These are phyloP conservation scores for Hesperia comma DNA, from an alignment of 2,888 invertebrate genomes.

Conservation along the genomic window DNA sequence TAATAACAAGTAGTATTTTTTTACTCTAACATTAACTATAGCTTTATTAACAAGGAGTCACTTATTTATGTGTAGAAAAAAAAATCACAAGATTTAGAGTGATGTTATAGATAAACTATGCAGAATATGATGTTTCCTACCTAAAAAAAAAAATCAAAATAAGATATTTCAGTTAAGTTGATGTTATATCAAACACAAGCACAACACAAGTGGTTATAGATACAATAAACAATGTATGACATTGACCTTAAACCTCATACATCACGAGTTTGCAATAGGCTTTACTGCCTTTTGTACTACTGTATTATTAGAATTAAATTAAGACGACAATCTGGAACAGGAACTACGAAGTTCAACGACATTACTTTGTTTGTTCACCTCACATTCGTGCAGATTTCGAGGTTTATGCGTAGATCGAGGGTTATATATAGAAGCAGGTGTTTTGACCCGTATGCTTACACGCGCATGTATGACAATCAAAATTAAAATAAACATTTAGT, in stretches of 20 bases:
- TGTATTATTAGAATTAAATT: constrained; percentile 30
- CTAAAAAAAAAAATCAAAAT: no score
- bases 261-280: constrained; percentile 7
- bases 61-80: no score
- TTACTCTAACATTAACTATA: no score
- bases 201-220: constrained; percentile 3
- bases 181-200: constrained; percentile 21
- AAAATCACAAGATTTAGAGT: no score
- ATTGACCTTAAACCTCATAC: constrained; percentile 30
- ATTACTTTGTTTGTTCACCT: constrained; percentile 63
- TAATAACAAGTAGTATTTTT: no score
- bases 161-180: constrained; percentile 43
- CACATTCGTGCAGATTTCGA: constrained; percentile 51
- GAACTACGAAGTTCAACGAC: constrained; percentile 58
- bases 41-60: no score
- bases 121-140: no score
- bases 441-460: constrained; percentile 49
- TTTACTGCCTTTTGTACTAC: constrained; percentile 12
- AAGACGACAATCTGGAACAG: constrained; percentile 31
- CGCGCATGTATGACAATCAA: neutral
- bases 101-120: no score
- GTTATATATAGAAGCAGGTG: constrained; percentile 64
- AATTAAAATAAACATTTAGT: neutral
- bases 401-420: constrained; percentile 56
- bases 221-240: constrained; percentile 7